Evolutionary conservation across 2,797 vertebrate species (phyloP), one percentile per base, ranked within the genome.

Genomic region (Chaetodon trifasciatus): DNA sequence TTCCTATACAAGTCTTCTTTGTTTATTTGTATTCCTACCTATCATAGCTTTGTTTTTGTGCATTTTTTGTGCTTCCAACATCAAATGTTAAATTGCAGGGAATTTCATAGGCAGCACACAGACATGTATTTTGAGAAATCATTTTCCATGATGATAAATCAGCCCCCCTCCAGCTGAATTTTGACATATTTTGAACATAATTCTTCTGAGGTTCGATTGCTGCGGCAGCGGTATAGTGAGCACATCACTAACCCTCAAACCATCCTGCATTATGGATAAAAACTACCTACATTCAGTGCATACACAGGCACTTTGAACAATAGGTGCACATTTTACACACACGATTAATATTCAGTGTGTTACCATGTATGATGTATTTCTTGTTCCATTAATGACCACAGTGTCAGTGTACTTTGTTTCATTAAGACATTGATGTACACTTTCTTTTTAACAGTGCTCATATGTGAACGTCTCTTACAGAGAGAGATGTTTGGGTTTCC

Each of bases 401-500:
- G 28, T 32, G 28, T 32, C 28, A 32, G 28, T 32, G 28, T 2
- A 32, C 28, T 32, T 32, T 32, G 28, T 32, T 32, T 32, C 28
- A 3, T 32, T 32, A 32, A 32, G 28, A 32, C 28, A 32, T 32
- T 32, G 28, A 32, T 55, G 6, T 11, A 1, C 11, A 42, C 50
- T 57, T 70, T 47, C 11, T 11, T 32, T 40, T 70, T 21, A 21
- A n/a, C 40, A 19, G 15, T 15, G 23, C 39, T 24, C 3, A 15
- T 19, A 46, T 1, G 39, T 58, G 21, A 63, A 12, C 0, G 1
- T 24, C 19, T 64, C 94, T 91, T 89, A 99, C 98, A 88, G 95
- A 95, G 17, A 98, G 91, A 3, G 94, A 92, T 5, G 94, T 91
- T 78, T 97, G 96, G 6, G 96, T 97, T 71, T 97, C 95, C 32